Evolutionary conservation across 2,797 vertebrate genomes (phyloP).

Genomic region (Nannoperca australis): DNA sequence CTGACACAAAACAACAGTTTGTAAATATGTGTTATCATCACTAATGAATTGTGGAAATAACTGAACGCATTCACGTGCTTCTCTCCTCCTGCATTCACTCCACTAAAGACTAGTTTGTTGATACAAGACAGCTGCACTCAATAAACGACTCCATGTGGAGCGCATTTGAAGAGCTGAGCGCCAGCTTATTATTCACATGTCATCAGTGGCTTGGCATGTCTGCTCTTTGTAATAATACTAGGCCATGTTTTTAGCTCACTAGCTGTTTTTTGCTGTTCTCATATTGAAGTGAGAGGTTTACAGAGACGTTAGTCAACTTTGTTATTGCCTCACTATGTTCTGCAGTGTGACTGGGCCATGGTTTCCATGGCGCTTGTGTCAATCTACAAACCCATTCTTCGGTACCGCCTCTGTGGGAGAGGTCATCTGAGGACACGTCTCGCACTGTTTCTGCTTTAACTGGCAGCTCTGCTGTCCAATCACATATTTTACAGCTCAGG

Average conservation of each 20-base stretch:
- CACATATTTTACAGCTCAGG: constrained; percentile 15
- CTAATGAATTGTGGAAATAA: constrained; percentile 66
- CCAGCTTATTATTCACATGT: constrained; percentile 80
- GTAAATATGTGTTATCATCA: constrained; percentile 43
- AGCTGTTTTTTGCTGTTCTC: constrained; percentile 42
- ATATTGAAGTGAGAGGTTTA: constrained; percentile 44
- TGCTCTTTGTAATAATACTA: constrained; percentile 61
- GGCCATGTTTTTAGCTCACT: constrained; percentile 56
- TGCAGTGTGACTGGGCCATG: constrained; percentile 47
- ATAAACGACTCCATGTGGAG: constrained; percentile 78
- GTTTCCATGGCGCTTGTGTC: constrained; percentile 72
- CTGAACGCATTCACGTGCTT: constrained; percentile 52
- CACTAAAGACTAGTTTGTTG: constrained; percentile 73
- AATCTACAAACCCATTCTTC: constrained; percentile 50
- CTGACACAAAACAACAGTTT: constrained; percentile 34
- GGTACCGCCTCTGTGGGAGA: constrained; percentile 58
- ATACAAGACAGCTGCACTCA: constrained; percentile 78
- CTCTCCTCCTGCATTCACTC: constrained; percentile 51
- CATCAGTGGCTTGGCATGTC: constrained; percentile 80
- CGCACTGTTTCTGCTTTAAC: constrained; percentile 51
- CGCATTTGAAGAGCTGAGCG: constrained; percentile 59
- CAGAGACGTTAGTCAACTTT: constrained; percentile 52
- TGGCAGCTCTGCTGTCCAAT: constrained; percentile 70
- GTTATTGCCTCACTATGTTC: constrained; percentile 52
- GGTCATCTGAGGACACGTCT: constrained; percentile 77